Conservation (phyloP, 1,140 invertebrate genomes). For the Bombyx mandarina region DNA sequence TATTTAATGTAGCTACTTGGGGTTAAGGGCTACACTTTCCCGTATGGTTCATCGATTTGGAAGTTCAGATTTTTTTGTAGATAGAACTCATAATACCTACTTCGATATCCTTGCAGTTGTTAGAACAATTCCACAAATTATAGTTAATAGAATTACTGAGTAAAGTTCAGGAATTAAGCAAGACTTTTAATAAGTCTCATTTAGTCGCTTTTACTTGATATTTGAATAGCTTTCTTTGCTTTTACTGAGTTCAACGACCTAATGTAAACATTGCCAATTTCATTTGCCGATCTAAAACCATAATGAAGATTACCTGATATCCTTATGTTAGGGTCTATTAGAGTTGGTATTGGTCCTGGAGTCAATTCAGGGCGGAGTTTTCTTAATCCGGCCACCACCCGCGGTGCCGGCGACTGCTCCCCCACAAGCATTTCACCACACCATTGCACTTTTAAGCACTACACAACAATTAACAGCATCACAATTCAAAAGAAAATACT, state of each 20-base stretch:
- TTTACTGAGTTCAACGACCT: background rate
- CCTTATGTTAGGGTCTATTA: constrained; percentile 54
- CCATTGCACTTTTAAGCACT: constrained; percentile 51
- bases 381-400: constrained; percentile 63
- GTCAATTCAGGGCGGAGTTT: constrained; percentile 60
- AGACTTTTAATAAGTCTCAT: no score
- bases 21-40: no score
- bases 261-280: background rate
- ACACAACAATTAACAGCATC: constrained; percentile 28
- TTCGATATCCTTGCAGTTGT: no score
- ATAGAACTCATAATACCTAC: no score
- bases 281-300: background rate
- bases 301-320: constrained; percentile 48
- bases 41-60: no score
- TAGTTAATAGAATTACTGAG: no score
- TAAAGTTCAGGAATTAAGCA: no score
- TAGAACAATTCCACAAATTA: no score
- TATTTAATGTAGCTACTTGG: no score
- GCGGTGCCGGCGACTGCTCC: constrained; percentile 61
- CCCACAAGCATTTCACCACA: constrained; percentile 63
- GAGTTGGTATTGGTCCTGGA: constrained; percentile 53
- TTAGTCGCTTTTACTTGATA: no score
- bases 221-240: no score
- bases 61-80: no score
- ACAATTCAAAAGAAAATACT: constrained; percentile 17